Evolutionary conservation across 64 coral and sea anemone species (phyloP).

Genomic region (Montipora sp.): DNA sequence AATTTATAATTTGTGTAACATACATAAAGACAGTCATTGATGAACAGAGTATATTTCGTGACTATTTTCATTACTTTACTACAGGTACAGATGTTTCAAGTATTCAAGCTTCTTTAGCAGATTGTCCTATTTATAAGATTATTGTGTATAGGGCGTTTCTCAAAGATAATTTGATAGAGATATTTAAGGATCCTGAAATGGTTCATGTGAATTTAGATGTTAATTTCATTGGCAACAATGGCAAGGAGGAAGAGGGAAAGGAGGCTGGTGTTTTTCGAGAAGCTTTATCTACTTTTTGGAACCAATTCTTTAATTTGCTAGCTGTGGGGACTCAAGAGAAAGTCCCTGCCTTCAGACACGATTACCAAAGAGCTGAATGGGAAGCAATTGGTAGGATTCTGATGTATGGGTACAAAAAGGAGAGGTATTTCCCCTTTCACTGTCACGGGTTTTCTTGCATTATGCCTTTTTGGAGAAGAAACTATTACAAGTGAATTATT

Average conservation of each 20-base stretch:
- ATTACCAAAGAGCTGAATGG: conserved; percentile 74
- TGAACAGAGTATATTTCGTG: no score
- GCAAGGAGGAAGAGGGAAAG: conserved; percentile 7
- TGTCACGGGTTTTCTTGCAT: conserved; percentile 59
- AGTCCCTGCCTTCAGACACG: conserved; percentile 77
- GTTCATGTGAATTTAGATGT: conserved; percentile 20
- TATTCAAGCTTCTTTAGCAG: background rate
- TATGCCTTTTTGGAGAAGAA: conserved; percentile 61
- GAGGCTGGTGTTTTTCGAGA: conserved; percentile 36
- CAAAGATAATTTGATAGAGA: background rate
- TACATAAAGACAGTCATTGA: no score
- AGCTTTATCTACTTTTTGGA: conserved; percentile 49
- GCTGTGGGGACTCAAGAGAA: conserved; percentile 69
- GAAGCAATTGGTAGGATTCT: conserved; percentile 71
- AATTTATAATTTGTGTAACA: no score
- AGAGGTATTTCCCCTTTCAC: conserved; percentile 68
- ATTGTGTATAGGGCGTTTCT: conserved; percentile 13
- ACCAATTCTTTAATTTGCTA: conserved; percentile 9
- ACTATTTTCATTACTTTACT: background rate
- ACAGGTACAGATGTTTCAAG: background rate
- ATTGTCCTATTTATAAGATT: background rate
- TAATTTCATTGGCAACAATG: background rate
- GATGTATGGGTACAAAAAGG: conserved; percentile 56
- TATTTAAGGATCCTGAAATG: conserved; percentile 25
- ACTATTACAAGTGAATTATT: conserved; percentile 13